These are phyloP conservation scores for Microtus oregoni DNA, from an alignment of 2,113 vertebrate species.

Conservation along the genomic window DNA sequence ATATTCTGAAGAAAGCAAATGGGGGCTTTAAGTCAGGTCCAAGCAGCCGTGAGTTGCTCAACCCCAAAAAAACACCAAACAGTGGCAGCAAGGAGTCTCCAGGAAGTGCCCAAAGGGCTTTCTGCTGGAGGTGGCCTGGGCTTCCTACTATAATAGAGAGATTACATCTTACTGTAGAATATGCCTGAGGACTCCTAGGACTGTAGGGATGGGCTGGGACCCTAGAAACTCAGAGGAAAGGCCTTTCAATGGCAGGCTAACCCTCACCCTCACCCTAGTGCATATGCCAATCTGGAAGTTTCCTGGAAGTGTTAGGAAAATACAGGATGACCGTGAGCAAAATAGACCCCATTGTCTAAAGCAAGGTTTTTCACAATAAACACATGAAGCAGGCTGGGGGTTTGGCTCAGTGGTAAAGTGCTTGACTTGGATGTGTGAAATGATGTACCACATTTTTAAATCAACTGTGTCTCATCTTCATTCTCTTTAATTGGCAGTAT, in stretches of 20 bases:
- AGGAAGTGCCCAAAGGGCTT: background rate
- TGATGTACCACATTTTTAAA: background rate
- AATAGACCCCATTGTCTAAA: background rate
- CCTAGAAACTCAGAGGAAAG: background rate
- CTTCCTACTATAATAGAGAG: background rate
- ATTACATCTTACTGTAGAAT: background rate
- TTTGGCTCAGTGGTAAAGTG: background rate
- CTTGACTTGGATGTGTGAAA: background rate
- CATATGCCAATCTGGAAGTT: background rate
- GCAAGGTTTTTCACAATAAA: background rate
- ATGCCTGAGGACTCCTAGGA: background rate
- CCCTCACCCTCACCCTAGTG: background rate
- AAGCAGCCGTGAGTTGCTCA: background rate
- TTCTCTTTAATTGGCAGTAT: background rate
- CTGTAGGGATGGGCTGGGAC: accelerated
- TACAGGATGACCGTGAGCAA: background rate
- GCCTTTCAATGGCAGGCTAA: background rate
- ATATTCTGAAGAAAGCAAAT: background rate
- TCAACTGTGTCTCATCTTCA: background rate
- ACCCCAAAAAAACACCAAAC: background rate
- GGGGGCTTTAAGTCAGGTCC: background rate
- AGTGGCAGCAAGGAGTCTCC: background rate
- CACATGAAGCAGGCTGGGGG: background rate
- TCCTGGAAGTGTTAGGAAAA: background rate
- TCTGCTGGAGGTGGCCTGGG: background rate